Evolutionary conservation across 1,140 invertebrate genomes (phyloP), one percentile per base, ranked within the genome.

Genomic region (Bombus sibiricus): DNA sequence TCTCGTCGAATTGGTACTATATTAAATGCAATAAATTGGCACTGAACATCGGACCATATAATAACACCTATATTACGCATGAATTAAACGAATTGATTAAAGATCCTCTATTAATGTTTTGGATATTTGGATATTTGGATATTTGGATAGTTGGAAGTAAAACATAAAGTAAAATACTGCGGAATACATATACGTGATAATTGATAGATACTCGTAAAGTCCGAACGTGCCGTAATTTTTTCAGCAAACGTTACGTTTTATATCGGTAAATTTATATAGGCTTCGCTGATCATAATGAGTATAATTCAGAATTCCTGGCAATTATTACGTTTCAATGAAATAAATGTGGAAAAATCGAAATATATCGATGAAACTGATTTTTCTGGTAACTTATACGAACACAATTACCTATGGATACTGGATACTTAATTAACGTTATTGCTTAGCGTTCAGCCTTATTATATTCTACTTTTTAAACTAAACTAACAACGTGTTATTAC

Each of bases 361-460:
- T 15, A 32, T 32, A n/a, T 15, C 13, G 6, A 13, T 18, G 47
- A 37, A 43, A 34, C 4, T 57, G 13, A 34, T 25, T 25, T n/a
- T 66, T 37, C 9, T 53, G n/a, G 1, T 6, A 47, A 43, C 41
- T 22, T 53, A n/a, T 32, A 18, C 28, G 4, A 71, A 18, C 22
- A 53, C 4, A 34, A 9, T 62, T 62, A 25, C 6, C n/a, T 13
- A 8, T 47, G 62, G 6, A 41, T 15, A 25, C 2, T 22, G 41
- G 28, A 64, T 68, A n/a, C 25, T 80, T 68, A 34, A 79, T 80
- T 69, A 53, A 69, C 12, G 10, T 53, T 69, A 28, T 53, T n/a
- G 10, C 8, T 25, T n/a, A n/a, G 28, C 32, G 53, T 18, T 37
- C 28, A 12, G 1, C 18, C 53, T 82, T 82, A 82, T 74, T 71